Conservation (phyloP, 2,113 vertebrate species). For the Odocoileus virginianus region DNA sequence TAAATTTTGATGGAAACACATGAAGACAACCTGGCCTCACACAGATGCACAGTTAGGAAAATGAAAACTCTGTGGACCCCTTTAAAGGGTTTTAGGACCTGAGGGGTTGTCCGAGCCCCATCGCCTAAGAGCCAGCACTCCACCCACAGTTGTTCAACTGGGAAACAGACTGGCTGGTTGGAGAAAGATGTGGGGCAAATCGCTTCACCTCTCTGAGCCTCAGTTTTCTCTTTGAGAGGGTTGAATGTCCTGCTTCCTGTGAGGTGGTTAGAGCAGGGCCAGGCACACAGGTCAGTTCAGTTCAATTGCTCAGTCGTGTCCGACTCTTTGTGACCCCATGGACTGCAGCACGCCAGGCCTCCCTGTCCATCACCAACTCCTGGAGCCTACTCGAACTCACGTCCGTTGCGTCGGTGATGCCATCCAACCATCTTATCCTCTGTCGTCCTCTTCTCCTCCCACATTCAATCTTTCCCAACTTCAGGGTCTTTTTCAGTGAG, state of each 20-base stretch:
- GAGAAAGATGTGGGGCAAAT: neutral
- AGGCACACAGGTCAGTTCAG: neutral
- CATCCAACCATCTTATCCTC: too few relatives aligned
- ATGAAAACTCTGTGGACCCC: neutral
- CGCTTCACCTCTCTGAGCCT: neutral
- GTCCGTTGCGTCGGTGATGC: too few relatives aligned
- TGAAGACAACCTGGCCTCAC: neutral
- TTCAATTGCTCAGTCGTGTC: too few relatives aligned
- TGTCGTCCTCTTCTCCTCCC: too few relatives aligned
- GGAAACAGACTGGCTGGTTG: neutral
- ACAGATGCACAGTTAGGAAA: neutral
- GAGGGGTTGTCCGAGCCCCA: neutral
- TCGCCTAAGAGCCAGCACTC: fast-evolving
- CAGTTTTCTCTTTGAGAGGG: neutral
- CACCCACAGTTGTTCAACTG: neutral
- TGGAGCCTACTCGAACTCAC: too few relatives aligned
- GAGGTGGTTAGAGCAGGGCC: neutral
- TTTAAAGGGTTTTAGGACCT: neutral
- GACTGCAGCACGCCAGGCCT: too few relatives aligned
- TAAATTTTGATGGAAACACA: neutral
- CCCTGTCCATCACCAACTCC: too few relatives aligned
- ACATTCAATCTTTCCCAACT: too few relatives aligned
- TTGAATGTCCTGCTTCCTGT: neutral
- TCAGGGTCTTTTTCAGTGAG: too few relatives aligned
- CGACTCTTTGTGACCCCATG: too few relatives aligned